phyloP scores from a whole-genome alignment of 2,888 invertebrate genomes.

The Leucoptera coffeella region DNA sequence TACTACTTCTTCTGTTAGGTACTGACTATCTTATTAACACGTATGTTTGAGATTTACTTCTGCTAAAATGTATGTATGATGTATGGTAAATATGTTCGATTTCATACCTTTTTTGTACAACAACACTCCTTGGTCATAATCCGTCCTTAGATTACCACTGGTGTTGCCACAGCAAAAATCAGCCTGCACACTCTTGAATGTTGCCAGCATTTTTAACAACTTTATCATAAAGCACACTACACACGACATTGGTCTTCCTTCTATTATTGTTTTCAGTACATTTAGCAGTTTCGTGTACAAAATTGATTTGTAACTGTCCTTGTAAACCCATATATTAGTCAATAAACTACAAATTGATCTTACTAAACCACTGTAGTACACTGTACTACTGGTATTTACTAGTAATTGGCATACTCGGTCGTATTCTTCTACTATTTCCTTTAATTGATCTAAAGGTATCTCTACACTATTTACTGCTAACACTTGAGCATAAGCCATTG shows the following conservation, averaged over 20 bases:
- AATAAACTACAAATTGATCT: constrained; percentile 13
- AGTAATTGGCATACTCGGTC: too few relatives aligned
- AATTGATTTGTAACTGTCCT: constrained; percentile 3
- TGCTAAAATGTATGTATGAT: too few relatives aligned
- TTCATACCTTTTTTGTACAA: constrained; percentile 31
- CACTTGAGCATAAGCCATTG: constrained; percentile 12
- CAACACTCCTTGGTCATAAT: constrained; percentile 36
- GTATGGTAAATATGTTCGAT: too few relatives aligned
- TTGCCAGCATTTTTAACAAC: constrained; percentile 11
- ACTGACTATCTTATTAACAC: too few relatives aligned
- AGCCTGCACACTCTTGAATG: constrained; percentile 9
- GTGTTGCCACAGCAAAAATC: constrained; percentile 14
- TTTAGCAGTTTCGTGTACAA: constrained; percentile 8
- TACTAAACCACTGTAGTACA: constrained; percentile 23
- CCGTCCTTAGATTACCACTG: constrained; percentile 21
- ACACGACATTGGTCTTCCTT: constrained; percentile 18
- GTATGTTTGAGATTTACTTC: too few relatives aligned
- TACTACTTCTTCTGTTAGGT: too few relatives aligned
- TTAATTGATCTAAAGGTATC: too few relatives aligned
- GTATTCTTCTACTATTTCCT: neutral
- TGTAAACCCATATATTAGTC: constrained; percentile 5
- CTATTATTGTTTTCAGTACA: constrained; percentile 15
- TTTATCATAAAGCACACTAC: constrained; percentile 15
- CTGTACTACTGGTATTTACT: too few relatives aligned
- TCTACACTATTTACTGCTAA: too few relatives aligned